Percentiles rank a stretch among this genome's conserved stretches.
Conservation (phyloP, 2,797 vertebrate genomes). For the Pangasius larnaudii region DNA sequence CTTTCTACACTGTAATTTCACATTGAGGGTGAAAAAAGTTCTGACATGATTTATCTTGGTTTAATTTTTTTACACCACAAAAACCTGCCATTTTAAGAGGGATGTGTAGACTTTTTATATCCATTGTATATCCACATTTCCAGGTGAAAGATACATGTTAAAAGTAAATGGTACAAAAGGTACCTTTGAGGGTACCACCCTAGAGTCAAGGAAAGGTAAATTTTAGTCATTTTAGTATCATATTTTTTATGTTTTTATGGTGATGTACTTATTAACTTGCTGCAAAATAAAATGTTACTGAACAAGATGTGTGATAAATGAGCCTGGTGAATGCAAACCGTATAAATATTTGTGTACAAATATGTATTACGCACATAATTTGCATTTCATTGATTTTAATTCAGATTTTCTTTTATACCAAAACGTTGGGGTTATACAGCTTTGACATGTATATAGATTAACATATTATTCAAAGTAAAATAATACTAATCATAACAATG, state of each 20-base stretch:
- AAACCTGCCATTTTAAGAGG: too few species aligned
- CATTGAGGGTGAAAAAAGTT: too few species aligned
- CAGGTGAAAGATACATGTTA: too few species aligned
- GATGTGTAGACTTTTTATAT: too few species aligned
- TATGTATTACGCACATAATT: neutral
- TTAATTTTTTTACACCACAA: too few species aligned
- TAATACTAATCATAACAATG: neutral
- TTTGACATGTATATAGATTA: neutral
- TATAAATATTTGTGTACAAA: constrained; percentile 4
- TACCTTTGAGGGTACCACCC: neutral
- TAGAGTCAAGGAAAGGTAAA: neutral
- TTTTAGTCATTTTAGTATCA: neutral
- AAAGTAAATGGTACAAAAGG: neutral
- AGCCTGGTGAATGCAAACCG: neutral
- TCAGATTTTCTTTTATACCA: neutral
- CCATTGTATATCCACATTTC: too few species aligned
- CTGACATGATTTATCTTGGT: too few species aligned
- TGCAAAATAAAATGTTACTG: neutral
- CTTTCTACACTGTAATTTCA: too few species aligned
- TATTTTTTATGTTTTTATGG: neutral
- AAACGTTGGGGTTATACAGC: constrained; percentile 7
- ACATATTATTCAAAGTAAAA: neutral
- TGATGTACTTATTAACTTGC: neutral
- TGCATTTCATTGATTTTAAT: constrained; percentile 4
- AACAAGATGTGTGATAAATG: neutral